These are phyloP conservation scores for Polydrusus pterygomalis DNA, from an alignment of 2,888 invertebrate genomes.

Conservation along the genomic window DNA sequence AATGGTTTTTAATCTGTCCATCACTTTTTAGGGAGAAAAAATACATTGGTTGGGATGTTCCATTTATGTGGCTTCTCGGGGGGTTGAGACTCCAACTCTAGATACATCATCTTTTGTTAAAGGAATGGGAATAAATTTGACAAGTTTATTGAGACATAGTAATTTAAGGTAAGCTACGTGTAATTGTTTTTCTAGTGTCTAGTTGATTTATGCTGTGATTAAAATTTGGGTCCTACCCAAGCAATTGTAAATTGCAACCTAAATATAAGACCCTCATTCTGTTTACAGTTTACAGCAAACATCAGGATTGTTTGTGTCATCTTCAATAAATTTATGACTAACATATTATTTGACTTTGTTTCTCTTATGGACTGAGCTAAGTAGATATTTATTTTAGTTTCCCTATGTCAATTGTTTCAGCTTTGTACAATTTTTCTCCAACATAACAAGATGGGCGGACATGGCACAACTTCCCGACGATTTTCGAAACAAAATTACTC, in stretches of 20 bases:
- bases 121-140: constrained; percentile 94
- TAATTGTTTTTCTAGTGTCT: neutral
- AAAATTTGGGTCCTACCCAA: too few species aligned
- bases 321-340: too few species aligned
- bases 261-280: too few species aligned
- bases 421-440: constrained; percentile 93
- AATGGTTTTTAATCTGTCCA: too few species aligned
- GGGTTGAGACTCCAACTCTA: constrained; percentile 81
- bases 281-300: too few species aligned
- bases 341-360: too few species aligned
- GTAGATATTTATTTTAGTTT: too few species aligned
- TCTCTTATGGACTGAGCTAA: too few species aligned
- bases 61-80: constrained; percentile 90
- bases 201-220: too few species aligned
- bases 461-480: constrained; percentile 92
- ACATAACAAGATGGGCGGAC: constrained; percentile 96
- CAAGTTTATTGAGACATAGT: constrained; percentile 89
- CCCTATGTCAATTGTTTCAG: constrained; percentile 73
- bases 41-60: constrained; percentile 97
- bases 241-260: too few species aligned
- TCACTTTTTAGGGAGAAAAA: constrained; percentile 84
- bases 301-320: too few species aligned
- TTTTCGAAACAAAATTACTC: constrained; percentile 87
- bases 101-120: constrained; percentile 80
- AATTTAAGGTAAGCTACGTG: constrained; percentile 84